Percentiles rank a stretch among this genome's conserved stretches.
phyloP scores from a whole-genome alignment of 2,888 invertebrate genomes.

The Erpobdella octoculata region DNA sequence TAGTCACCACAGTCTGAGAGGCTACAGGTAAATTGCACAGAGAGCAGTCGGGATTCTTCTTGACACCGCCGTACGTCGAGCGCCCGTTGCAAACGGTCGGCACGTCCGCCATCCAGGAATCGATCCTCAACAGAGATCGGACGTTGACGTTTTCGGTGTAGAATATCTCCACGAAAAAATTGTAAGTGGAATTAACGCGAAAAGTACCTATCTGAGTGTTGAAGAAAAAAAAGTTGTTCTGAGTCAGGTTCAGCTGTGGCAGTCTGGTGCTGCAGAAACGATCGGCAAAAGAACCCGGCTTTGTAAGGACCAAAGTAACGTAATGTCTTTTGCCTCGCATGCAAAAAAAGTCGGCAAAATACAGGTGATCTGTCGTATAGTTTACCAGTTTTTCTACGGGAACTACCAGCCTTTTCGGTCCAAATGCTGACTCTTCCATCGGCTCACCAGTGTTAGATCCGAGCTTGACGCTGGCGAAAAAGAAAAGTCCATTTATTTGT shows the following conservation, averaged over 20 bases:
- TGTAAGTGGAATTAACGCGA: slow-evolving; percentile 7
- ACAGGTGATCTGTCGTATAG: slow-evolving; percentile 5
- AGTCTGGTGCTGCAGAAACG: slow-evolving; percentile 21
- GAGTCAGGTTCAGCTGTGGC: background rate
- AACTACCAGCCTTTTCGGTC: slow-evolving; percentile 9
- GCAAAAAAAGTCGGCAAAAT: slow-evolving; percentile 31
- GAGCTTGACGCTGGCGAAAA: slow-evolving; percentile 28
- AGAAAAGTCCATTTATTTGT: slow-evolving; percentile 31
- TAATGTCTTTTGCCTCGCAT: no score
- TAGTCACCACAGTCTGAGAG: no score
- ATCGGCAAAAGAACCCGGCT: slow-evolving; percentile 21
- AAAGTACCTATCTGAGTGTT: background rate
- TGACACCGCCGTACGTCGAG: slow-evolving; percentile 20
- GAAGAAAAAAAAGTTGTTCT: slow-evolving; percentile 16
- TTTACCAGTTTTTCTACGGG: slow-evolving; percentile 5
- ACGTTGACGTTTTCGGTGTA: slow-evolving; percentile 28
- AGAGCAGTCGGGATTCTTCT: slow-evolving; percentile 11
- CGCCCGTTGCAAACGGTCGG: background rate
- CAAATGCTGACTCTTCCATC: slow-evolving; percentile 11
- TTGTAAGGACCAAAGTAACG: slow-evolving; percentile 31
- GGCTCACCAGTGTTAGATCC: slow-evolving; percentile 14
- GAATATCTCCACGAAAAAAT: slow-evolving; percentile 21
- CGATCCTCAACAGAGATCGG: no score
- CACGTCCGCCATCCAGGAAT: background rate
- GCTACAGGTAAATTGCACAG: slow-evolving; percentile 22